Evolutionary conservation across 2,797 vertebrate genomes (phyloP).

Genomic region (Paratrypauchen microcephalus): DNA sequence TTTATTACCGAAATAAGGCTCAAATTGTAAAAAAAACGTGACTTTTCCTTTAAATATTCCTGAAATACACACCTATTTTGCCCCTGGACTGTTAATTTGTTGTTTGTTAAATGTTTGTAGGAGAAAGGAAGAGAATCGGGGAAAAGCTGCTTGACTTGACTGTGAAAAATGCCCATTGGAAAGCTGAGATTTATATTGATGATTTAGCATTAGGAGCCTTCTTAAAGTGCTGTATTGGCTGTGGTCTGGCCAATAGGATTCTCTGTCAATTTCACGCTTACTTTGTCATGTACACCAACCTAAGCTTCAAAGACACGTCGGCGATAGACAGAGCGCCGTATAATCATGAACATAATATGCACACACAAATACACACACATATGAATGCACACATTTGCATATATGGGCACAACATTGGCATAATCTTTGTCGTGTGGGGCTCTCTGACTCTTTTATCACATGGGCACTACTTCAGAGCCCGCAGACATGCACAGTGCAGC

Average conservation of each 20-base stretch:
- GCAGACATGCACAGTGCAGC: not conserved
- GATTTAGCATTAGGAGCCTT: constrained; percentile 34
- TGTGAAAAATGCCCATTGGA: constrained; percentile 27
- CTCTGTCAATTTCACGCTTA: constrained; percentile 65
- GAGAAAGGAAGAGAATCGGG: not conserved
- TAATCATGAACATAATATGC: constrained; percentile 64
- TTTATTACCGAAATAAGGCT: too few species aligned
- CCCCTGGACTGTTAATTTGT: not conserved
- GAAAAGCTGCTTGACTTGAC: constrained; percentile 13
- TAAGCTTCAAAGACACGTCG: constrained; percentile 70
- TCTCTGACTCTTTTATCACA: constrained; percentile 27
- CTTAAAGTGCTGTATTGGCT: constrained; percentile 45
- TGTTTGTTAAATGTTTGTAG: not conserved
- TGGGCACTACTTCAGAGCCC: not conserved
- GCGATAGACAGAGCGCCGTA: constrained; percentile 51
- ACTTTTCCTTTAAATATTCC: too few species aligned
- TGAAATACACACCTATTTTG: not conserved
- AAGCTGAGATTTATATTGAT: constrained; percentile 36
- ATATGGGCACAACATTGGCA: constrained; percentile 37
- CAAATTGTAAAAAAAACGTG: too few species aligned
- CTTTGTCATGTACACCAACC: constrained; percentile 62
- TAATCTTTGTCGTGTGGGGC: constrained; percentile 53
- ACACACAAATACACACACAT: constrained; percentile 42
- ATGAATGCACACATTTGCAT: constrained; percentile 48
- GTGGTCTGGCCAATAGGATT: constrained; percentile 40